Evolutionary conservation across 2,797 vertebrate species (phyloP).

Genomic region (Odontamblyopus lacepedii): DNA sequence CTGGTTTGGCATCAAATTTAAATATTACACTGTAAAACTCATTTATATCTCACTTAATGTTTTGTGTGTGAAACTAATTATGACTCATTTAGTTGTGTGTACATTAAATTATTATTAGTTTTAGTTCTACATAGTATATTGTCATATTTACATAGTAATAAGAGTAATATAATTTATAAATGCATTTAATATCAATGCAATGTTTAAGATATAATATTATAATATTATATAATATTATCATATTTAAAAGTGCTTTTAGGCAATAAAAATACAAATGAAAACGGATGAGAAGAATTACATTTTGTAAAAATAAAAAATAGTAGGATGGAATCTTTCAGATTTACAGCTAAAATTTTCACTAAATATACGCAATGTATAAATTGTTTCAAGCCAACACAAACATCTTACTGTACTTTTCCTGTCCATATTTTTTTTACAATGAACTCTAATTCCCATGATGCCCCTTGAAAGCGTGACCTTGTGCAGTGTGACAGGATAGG

Average conservation of each 20-base stretch:
- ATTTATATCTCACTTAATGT: neutral
- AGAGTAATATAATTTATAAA: neutral
- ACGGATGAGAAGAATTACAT: neutral
- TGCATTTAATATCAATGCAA: neutral
- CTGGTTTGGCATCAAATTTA: conserved; percentile 53
- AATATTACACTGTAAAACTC: conserved; percentile 36
- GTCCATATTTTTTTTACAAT: conserved; percentile 51
- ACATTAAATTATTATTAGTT: neutral
- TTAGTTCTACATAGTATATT: neutral
- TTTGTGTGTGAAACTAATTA: neutral
- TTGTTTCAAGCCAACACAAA: neutral
- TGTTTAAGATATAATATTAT: neutral
- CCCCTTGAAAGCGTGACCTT: conserved; percentile 74
- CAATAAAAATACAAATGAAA: neutral
- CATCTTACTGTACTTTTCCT: conserved; percentile 7
- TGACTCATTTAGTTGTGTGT: neutral
- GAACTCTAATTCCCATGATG: conserved; percentile 74
- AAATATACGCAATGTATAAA: no score
- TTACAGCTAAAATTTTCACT: neutral
- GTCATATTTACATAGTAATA: no score
- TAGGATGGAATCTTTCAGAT: neutral
- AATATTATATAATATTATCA: neutral
- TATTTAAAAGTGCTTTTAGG: neutral
- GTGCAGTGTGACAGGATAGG: conserved; percentile 72
- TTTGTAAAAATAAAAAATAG: neutral